Base-by-base conservation (phyloP, 2,888 invertebrate species). In the Lacanobia oleracea region DNA sequence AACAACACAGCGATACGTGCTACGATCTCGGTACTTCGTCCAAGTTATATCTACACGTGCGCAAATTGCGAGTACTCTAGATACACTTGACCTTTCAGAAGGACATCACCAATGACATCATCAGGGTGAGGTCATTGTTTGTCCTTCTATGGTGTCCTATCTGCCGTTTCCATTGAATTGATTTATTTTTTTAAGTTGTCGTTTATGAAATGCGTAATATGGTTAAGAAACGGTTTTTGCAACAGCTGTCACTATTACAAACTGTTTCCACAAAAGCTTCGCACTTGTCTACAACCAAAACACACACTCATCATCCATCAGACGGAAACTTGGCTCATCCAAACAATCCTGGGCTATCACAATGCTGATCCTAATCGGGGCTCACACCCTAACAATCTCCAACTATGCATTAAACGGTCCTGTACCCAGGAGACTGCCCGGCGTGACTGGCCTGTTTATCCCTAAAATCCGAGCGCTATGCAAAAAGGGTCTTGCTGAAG, bases 401-500 rank as follows among this genome's bases (percentile, higher is more conserved):
- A 93, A 93, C 91, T 94, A 94, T 92, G 94, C 94, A 94, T 94
- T 93, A 93, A 94, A 93, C 89, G 89, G 90, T 83, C 75, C 79
- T 77, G 88, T 80, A 88, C 94, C 93, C 93, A 66, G 61, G 94
- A 91, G 94, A 92, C 94, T 93, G 94, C 73, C 85, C 72, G 70
- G 92, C 94, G 93, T 95, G 95, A 95, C 94, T 94, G 83, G 94
- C 87, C 88, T 87, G 85, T 92, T 93, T 89, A 91, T 90, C 93
- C 92, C 92, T 90, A 90, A 89, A 88, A 88, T 85, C 76, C 64
- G 77, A 72, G 62, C 67, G 71, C 83, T 91, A 92, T 93, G 92
- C 92, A 93, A 94, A 94, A 94, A 95, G 94, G 95, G 94, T 92
- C 92, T 90, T 89, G 87, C 86, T 84, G 86, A 92, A 95, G 95